A percentile compares a stretch with the other conserved stretches of the same genome.
Conservation (phyloP, 2,113 vertebrate genomes). For the Genyomyrus donnyi region DNA sequence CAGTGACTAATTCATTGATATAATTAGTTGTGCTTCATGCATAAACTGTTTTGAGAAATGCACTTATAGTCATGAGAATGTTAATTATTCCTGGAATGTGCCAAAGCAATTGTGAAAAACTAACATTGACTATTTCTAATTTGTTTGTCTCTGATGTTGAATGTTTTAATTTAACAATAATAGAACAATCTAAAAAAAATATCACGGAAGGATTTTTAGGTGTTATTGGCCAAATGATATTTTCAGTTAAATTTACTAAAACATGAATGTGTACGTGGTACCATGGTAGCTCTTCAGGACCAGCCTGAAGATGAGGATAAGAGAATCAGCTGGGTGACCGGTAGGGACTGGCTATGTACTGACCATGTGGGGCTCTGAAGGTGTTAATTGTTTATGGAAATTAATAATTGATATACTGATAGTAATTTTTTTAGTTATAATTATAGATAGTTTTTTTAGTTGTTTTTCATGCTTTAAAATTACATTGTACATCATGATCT, state of each 20-base stretch:
- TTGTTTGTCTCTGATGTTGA: not conserved
- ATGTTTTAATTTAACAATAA: not conserved
- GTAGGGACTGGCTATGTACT: not conserved
- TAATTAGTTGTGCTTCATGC: not conserved
- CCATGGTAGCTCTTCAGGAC: not conserved
- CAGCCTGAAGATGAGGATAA: not conserved
- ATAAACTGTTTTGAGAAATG: not conserved
- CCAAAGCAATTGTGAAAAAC: not conserved
- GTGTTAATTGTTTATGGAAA: too few relatives aligned
- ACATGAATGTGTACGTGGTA: not conserved
- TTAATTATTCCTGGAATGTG: not conserved
- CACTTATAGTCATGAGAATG: not conserved
- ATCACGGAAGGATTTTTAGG: not conserved
- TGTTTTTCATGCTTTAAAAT: not conserved
- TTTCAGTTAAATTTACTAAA: not conserved
- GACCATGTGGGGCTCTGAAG: not conserved
- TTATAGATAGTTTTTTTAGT: not conserved
- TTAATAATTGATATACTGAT: too few relatives aligned
- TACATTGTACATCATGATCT: not conserved
- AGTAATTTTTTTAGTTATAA: too few relatives aligned
- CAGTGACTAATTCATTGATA: not conserved
- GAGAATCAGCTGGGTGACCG: not conserved
- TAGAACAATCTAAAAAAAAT: not conserved
- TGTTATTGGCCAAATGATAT: not conserved
- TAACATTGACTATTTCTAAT: not conserved